Percentiles rank a stretch among this genome's conserved stretches.
Conservation (phyloP, 2,888 invertebrate genomes). For the Ypsolopha scabrella region DNA sequence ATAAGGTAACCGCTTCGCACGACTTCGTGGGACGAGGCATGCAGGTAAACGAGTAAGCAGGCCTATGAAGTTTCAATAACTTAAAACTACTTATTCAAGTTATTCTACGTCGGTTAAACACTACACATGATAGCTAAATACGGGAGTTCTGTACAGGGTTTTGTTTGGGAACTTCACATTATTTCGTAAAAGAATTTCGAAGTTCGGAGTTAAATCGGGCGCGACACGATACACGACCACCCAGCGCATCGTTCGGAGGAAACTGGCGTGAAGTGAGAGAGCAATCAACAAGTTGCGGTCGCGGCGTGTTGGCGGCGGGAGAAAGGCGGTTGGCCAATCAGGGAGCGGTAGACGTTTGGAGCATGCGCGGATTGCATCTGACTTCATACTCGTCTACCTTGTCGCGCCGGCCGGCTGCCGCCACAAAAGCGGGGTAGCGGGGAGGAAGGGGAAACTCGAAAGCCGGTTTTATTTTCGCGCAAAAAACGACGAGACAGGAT, state of each 20-base stretch:
- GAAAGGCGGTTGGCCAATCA: constrained; percentile 12
- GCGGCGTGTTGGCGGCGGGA: constrained; percentile 41
- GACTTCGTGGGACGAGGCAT: constrained; percentile 57
- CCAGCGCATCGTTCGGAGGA: constrained; percentile 56
- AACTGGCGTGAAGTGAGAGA: constrained; percentile 62
- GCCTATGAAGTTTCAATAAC: constrained; percentile 62
- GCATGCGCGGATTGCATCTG: constrained; percentile 58
- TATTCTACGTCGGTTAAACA: constrained; percentile 39
- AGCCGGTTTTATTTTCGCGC: constrained; percentile 62
- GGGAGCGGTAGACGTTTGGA: constrained; percentile 26
- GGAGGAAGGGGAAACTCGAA: constrained; percentile 28
- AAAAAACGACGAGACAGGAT: constrained; percentile 47
- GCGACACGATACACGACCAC: constrained; percentile 45
- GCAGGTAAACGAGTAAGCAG: constrained; percentile 65
- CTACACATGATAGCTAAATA: constrained; percentile 29
- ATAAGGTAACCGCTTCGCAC: constrained; percentile 59
- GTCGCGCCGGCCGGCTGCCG: constrained; percentile 7
- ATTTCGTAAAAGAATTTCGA: constrained; percentile 63
- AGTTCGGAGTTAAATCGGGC: constrained; percentile 47
- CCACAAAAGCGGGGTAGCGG: constrained; percentile 8
- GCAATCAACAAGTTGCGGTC: constrained; percentile 65
- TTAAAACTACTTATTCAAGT: constrained; percentile 51
- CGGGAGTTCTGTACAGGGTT: constrained; percentile 40
- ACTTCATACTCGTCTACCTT: constrained; percentile 38
- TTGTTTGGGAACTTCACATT: constrained; percentile 62